Conservation (phyloP, 2,113 vertebrate genomes). For the Pteronura brasiliensis region DNA sequence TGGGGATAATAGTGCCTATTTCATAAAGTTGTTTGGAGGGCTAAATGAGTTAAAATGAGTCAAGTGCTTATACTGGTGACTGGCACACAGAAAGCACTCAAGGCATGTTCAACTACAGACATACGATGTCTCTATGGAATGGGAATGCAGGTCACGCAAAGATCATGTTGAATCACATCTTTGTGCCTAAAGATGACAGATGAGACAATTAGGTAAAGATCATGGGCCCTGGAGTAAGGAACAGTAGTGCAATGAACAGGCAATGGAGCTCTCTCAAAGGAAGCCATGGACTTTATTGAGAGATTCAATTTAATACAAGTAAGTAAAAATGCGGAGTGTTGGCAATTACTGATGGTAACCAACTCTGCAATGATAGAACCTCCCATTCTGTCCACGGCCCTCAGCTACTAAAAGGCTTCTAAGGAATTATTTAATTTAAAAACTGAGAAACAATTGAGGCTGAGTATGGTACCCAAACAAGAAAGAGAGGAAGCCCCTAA, state of each 20-base stretch:
- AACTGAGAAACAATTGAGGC: background rate
- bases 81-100: background rate
- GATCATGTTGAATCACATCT: background rate
- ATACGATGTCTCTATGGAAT: background rate
- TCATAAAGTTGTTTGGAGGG: background rate
- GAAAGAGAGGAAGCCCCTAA: background rate
- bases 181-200: constrained; percentile 19
- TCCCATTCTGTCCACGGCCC: background rate
- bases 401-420: background rate
- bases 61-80: background rate
- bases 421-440: constrained; percentile 27
- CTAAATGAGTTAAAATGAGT: background rate
- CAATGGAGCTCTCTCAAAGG: background rate
- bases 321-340: background rate
- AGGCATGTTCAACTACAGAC: background rate
- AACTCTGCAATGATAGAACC: background rate
- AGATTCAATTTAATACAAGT: background rate
- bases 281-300: background rate
- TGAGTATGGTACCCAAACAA: background rate
- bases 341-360: background rate
- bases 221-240: background rate
- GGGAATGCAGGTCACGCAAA: background rate
- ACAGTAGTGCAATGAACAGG: background rate
- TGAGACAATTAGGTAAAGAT: background rate
- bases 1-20: background rate